Evolutionary conservation across 2,888 invertebrate genomes (phyloP).

Genomic region (Cyaniris semiargus): DNA sequence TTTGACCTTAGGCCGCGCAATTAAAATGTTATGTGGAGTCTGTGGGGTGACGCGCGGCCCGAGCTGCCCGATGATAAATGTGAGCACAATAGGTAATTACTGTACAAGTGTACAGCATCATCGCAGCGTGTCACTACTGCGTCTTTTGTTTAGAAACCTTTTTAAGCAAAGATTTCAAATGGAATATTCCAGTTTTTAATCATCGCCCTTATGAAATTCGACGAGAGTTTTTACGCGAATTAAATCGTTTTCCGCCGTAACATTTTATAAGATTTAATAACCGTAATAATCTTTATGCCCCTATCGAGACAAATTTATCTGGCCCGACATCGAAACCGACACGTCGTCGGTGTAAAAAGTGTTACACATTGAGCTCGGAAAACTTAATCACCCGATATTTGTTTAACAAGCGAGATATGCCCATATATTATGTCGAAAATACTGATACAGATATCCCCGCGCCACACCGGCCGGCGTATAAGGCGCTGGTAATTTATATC

Average conservation of each 20-base stretch:
- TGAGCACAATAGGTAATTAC: constrained; percentile 44
- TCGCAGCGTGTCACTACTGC: background rate
- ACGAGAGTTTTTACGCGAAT: background rate
- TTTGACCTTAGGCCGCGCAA: constrained; percentile 77
- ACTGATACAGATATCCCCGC: constrained; percentile 40
- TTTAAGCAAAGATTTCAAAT: background rate
- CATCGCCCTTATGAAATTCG: background rate
- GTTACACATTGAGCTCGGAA: constrained; percentile 19
- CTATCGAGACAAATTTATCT: constrained; percentile 7
- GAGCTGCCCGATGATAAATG: constrained; percentile 46
- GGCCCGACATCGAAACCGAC: background rate
- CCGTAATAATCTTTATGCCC: constrained; percentile 2
- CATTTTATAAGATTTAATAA: background rate
- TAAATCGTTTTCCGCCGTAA: background rate
- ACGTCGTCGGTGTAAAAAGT: constrained; percentile 8
- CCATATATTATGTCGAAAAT: constrained; percentile 33
- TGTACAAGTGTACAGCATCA: constrained; percentile 4
- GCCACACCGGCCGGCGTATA: constrained; percentile 37
- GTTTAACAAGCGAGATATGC: constrained; percentile 32
- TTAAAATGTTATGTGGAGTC: constrained; percentile 66
- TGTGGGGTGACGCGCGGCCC: constrained; percentile 49
- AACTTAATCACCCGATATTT: constrained; percentile 30
- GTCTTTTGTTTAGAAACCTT: constrained; percentile 2
- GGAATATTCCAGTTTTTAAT: background rate
- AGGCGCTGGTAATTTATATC: constrained; percentile 35